Evolutionary conservation across 2,113 vertebrate genomes (phyloP).

Genomic region (Desmodus rotundus): DNA sequence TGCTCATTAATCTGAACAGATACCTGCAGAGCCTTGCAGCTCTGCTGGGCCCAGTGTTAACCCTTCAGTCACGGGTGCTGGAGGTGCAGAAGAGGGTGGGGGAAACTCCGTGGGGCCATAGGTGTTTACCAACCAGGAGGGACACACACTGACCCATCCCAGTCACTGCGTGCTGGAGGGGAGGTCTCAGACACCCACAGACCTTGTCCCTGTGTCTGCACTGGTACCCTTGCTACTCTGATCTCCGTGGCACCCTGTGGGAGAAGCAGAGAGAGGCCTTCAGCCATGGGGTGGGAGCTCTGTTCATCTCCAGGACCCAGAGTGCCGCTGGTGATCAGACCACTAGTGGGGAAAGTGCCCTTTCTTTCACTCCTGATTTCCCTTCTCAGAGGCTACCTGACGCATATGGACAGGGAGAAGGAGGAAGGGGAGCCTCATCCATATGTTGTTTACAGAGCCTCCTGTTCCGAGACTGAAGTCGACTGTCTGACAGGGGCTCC

Average conservation of each 20-base stretch:
- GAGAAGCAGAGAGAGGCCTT: not conserved
- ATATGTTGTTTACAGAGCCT: constrained; percentile 82
- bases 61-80: not conserved
- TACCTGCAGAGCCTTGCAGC: too few species aligned
- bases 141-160: not conserved
- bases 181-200: too few species aligned
- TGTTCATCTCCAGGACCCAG: not conserved
- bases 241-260: fast-evolving
- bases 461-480: constrained; percentile 89
- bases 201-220: not conserved
- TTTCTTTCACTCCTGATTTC: not conserved
- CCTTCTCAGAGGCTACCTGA: constrained; percentile 81
- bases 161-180: fast-evolving
- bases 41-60: fast-evolving
- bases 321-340: fast-evolving
- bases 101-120: not conserved
- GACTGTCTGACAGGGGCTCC: constrained; percentile 88
- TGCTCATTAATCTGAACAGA: not conserved
- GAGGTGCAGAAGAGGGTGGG: not conserved
- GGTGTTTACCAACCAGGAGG: not conserved
- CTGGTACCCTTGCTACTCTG: too few species aligned
- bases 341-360: not conserved
- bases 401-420: constrained; percentile 86
- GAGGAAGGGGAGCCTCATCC: constrained; percentile 80
- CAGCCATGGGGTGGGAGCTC: not conserved